A percentile compares a stretch with the other conserved stretches of the same genome.
These are phyloP conservation scores for Hemibagrus guttatus DNA, from an alignment of 2,797 vertebrate species.

Conservation along the genomic window DNA sequence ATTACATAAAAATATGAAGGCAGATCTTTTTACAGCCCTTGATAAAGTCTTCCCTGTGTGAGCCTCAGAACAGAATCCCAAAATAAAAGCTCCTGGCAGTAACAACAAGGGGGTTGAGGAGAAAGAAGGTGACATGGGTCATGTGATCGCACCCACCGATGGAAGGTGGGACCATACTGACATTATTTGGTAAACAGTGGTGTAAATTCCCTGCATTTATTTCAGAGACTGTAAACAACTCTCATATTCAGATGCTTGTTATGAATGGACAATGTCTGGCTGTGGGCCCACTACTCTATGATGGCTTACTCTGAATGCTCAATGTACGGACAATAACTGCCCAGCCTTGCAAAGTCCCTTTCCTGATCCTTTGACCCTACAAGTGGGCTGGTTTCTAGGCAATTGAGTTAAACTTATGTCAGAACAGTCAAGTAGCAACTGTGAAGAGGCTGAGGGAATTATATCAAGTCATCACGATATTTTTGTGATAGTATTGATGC, in stretches of 20 bases:
- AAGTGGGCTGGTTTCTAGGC: constrained; percentile 17
- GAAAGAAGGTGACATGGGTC: constrained; percentile 21
- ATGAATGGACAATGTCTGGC: constrained; percentile 58
- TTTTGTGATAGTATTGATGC: background rate
- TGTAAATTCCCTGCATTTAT: constrained; percentile 57
- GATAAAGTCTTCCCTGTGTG: constrained; percentile 1
- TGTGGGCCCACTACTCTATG: constrained; percentile 35
- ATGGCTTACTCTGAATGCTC: constrained; percentile 44
- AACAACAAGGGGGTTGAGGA: constrained; percentile 47
- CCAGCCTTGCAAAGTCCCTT: constrained; percentile 26
- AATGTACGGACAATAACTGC: constrained; percentile 44
- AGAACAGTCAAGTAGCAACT: background rate
- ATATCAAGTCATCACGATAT: background rate
- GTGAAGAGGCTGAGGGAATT: background rate
- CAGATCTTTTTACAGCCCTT: background rate
- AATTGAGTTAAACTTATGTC: background rate
- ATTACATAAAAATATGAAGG: background rate
- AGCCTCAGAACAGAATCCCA: constrained; percentile 20
- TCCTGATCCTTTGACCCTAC: constrained; percentile 30
- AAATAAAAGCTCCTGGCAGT: constrained; percentile 39
- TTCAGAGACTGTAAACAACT: constrained; percentile 54
- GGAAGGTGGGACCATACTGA: constrained; percentile 47
- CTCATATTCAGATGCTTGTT: constrained; percentile 51
- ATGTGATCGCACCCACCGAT: constrained; percentile 44
- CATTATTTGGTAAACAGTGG: constrained; percentile 57